Percentiles rank a stretch among this genome's conserved stretches.
These are phyloP conservation scores for Cotesia typhae DNA, from an alignment of 1,140 invertebrate species.

Conservation along the genomic window DNA sequence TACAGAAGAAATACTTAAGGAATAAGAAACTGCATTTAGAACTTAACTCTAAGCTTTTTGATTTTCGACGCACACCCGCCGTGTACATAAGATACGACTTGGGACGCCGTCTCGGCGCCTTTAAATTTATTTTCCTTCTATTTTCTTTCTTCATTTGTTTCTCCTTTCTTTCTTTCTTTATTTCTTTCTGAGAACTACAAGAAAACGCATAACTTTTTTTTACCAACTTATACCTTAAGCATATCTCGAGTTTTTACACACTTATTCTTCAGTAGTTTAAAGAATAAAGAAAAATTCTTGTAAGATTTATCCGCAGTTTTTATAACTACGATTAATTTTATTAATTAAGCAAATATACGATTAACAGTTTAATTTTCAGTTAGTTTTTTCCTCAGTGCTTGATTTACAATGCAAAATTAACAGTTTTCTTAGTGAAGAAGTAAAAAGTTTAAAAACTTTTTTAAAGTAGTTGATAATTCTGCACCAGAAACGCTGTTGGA, in stretches of 20 bases:
- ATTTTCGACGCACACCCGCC: slow-evolving; percentile 21
- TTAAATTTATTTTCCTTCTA: slow-evolving; percentile 38
- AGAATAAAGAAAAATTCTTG: too few relatives aligned
- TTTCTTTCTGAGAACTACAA: background rate
- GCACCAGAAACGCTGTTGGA: slow-evolving; percentile 6
- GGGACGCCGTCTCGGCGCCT: slow-evolving; percentile 51
- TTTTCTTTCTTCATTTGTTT: slow-evolving; percentile 16
- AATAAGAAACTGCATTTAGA: slow-evolving; percentile 1
- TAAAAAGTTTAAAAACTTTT: slow-evolving; percentile 6
- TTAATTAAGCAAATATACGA: too few relatives aligned
- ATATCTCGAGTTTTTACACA: too few relatives aligned
- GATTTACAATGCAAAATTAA: slow-evolving; percentile 9
- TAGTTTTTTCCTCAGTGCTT: background rate
- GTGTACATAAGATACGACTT: slow-evolving; percentile 44
- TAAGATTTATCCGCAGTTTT: too few relatives aligned
- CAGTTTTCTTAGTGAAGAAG: background rate
- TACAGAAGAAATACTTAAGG: background rate
- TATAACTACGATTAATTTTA: too few relatives aligned
- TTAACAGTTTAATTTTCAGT: too few relatives aligned
- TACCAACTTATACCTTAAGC: too few relatives aligned
- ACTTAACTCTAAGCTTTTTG: slow-evolving; percentile 26
- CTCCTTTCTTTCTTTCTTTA: slow-evolving; percentile 24
- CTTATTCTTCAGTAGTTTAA: too few relatives aligned
- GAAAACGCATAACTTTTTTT: too few relatives aligned
- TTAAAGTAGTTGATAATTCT: slow-evolving; percentile 1